Percentiles rank a stretch among this genome's conserved stretches.
phyloP scores from a whole-genome alignment of 2,888 invertebrate genomes.

The Macropis europaea region DNA sequence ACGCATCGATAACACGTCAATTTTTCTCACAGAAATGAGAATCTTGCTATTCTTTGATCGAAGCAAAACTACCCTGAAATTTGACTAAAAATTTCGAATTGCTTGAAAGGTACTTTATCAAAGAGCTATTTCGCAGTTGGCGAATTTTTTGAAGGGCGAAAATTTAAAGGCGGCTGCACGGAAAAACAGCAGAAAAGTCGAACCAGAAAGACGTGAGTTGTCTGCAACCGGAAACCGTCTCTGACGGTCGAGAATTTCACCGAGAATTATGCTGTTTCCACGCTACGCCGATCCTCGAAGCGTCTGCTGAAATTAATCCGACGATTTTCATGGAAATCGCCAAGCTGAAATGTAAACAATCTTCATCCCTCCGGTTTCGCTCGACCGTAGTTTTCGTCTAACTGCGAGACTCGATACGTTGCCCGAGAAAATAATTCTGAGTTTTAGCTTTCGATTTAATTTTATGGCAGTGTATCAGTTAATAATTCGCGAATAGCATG shows the following conservation, averaged over 20 bases:
- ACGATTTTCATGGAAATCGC: slow-evolving; percentile 23
- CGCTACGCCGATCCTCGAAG: background rate
- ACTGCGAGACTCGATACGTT: too few relatives aligned
- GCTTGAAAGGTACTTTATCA: slow-evolving; percentile 3
- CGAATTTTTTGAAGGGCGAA: slow-evolving; percentile 7
- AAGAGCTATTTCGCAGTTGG: slow-evolving; percentile 7
- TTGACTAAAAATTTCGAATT: background rate
- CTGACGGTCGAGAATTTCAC: background rate
- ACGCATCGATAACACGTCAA: too few relatives aligned
- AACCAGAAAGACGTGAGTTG: slow-evolving; percentile 23
- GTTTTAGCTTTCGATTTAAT: too few relatives aligned
- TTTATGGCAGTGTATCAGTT: too few relatives aligned
- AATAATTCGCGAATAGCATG: too few relatives aligned
- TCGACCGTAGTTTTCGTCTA: too few relatives aligned
- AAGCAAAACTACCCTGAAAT: background rate
- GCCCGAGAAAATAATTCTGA: too few relatives aligned
- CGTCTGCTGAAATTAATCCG: slow-evolving; percentile 22
- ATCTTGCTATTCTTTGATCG: too few relatives aligned
- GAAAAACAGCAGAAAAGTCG: background rate
- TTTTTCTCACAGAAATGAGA: too few relatives aligned
- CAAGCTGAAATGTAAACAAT: slow-evolving; percentile 9
- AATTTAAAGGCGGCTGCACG: slow-evolving; percentile 14
- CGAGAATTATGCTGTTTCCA: background rate
- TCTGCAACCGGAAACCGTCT: background rate
- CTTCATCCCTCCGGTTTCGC: too few relatives aligned